A percentile compares a stretch with the other conserved stretches of the same genome.
phyloP scores from a whole-genome alignment of 2,797 vertebrate species.

The Rhinophrynus dorsalis region DNA sequence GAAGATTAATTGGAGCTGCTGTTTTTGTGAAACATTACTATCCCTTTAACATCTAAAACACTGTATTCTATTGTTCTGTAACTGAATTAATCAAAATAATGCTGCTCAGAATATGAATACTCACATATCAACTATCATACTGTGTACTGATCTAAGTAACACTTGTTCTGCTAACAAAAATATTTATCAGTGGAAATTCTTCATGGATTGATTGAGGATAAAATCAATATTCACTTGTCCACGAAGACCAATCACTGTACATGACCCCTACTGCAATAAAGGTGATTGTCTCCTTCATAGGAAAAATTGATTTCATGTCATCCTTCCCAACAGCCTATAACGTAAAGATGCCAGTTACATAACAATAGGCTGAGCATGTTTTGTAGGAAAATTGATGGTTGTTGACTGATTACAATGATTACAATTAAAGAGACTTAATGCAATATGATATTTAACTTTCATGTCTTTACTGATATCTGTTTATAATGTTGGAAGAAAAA shows the following conservation, averaged over 20 bases:
- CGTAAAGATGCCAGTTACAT: constrained; percentile 8
- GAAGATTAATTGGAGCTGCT: too few relatives aligned
- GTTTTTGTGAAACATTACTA: too few relatives aligned
- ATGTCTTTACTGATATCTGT: neutral
- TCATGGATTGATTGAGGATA: constrained; percentile 11
- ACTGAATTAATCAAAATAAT: too few relatives aligned
- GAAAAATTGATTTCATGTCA: constrained; percentile 28
- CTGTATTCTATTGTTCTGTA: too few relatives aligned
- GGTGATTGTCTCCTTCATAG: constrained; percentile 18
- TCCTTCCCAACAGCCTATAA: constrained; percentile 7
- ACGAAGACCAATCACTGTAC: neutral
- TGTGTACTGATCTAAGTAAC: too few relatives aligned
- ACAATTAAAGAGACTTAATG: too few relatives aligned
- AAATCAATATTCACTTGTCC: constrained; percentile 33
- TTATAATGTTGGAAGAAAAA: too few relatives aligned
- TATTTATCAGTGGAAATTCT: constrained; percentile 11
- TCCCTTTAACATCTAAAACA: too few relatives aligned
- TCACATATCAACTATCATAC: too few relatives aligned
- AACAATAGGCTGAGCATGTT: neutral
- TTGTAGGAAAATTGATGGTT: neutral
- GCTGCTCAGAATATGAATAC: too few relatives aligned
- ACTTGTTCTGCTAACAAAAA: constrained; percentile 1
- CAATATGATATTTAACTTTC: neutral
- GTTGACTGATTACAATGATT: neutral
- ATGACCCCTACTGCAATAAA: constrained; percentile 7